Evolutionary conservation across 2,888 invertebrate genomes (phyloP).

Genomic region (Abrostola tripartita): DNA sequence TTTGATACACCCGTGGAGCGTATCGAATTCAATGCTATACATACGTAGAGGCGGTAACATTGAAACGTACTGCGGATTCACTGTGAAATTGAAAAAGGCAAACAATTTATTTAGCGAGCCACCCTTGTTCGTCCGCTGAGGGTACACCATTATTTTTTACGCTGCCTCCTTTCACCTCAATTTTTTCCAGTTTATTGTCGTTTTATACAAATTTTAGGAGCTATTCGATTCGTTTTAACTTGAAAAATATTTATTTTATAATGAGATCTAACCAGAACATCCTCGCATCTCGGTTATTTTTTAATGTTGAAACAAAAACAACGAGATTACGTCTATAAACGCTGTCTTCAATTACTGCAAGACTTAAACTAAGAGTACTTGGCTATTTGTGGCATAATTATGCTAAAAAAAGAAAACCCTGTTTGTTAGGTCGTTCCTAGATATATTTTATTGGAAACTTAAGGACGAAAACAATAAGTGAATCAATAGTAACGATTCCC

Average conservation of each 20-base stretch:
- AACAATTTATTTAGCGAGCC: constrained; percentile 82
- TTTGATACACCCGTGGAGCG: constrained; percentile 39
- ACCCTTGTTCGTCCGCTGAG: constrained; percentile 70
- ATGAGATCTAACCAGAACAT: constrained; percentile 49
- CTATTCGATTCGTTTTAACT: constrained; percentile 65
- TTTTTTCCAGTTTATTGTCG: constrained; percentile 79
- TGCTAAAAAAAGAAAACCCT: constrained; percentile 11
- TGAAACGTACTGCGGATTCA: constrained; percentile 55
- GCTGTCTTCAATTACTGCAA: constrained; percentile 17
- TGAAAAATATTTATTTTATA: constrained; percentile 63
- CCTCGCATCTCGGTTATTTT: constrained; percentile 26
- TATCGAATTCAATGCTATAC: constrained; percentile 42
- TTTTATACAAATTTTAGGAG: constrained; percentile 81
- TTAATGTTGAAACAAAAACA: constrained; percentile 30
- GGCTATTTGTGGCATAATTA: constrained; percentile 18
- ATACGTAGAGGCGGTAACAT: constrained; percentile 39
- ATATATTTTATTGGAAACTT: constrained; percentile 12
- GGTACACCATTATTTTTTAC: constrained; percentile 84
- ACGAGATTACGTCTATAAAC: constrained; percentile 20
- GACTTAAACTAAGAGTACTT: constrained; percentile 5
- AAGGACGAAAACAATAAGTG: constrained; percentile 30
- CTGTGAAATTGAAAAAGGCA: constrained; percentile 80
- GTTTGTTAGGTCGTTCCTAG: constrained; percentile 1
- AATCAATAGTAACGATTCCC: constrained; percentile 53
- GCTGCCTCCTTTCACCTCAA: constrained; percentile 79